Evolutionary conservation across 2,113 vertebrate genomes (phyloP), one percentile per base, ranked within the genome.

Genomic region (Phainopepla nitens): DNA sequence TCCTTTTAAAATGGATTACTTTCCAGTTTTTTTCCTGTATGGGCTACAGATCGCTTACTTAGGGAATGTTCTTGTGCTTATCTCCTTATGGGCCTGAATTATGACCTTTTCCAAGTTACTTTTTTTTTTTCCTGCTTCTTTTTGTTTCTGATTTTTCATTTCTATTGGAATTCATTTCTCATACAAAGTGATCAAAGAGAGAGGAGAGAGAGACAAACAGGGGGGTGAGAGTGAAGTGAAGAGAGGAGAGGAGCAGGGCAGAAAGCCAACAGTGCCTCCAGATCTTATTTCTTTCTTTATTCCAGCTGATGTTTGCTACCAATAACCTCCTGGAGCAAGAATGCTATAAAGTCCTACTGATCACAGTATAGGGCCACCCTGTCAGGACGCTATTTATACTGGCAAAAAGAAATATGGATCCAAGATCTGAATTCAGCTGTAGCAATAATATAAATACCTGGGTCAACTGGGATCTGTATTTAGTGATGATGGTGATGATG

Each of bases 151-250:
- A 49, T 88, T 94, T 80, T 66, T 70, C 13, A 49, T 83, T 78
- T 73, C 51, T 58, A 3, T 42, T 50, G 33, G 17, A 83, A 73
- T 69, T 66, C 0, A 42, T 57, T 96, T 76, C 35, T 91, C 33
- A 29, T 72, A 33, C 29, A 41, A 84, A 39, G 21, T 49, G 25
- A 49, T 82, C 7, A 87, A 53, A 53, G 18, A 69, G 25, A 10
- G 25, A 10, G 57, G 35, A 47, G 29, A 42, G 42, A 53, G 11
- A 42, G 11, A 72, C 3, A 72, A 44, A 41, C 4, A 8, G 12
- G 5, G 0, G 6, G 1, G 31, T 17, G 13, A 7, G 3, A 25
- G 11, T 23, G 2, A 12, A 31, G 11, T 5, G 7, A 42, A 56
- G n/a, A 60, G 8, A 47, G 4, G 33, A 53, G 31, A 50, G 5